Conservation (phyloP, 2,113 vertebrate genomes). For the Eidolon helvum region DNA sequence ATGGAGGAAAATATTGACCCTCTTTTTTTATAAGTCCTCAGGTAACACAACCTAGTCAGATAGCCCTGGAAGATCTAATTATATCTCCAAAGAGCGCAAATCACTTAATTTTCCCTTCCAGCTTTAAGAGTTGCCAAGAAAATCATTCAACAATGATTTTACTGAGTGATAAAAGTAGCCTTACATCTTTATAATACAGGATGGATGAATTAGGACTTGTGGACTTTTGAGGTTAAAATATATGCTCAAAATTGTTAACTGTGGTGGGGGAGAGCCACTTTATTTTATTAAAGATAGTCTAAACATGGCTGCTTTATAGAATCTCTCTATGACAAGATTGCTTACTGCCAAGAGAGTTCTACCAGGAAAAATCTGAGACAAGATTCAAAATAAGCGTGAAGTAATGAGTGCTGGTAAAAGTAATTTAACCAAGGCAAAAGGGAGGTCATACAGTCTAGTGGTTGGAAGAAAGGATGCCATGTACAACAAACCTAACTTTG, state of each 20-base stretch:
- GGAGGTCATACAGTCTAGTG: neutral
- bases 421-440: neutral
- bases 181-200: constrained; percentile 72
- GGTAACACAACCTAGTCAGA: constrained; percentile 76
- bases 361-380: constrained; percentile 61
- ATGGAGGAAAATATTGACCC: constrained; percentile 74
- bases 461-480: neutral
- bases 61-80: constrained; percentile 78
- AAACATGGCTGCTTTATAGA: constrained; percentile 70
- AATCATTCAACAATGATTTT: constrained; percentile 76
- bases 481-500: neutral
- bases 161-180: constrained; percentile 75
- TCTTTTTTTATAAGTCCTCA: neutral
- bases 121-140: constrained; percentile 78
- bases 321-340: constrained; percentile 70
- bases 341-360: constrained; percentile 67
- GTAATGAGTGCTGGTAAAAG: constrained; percentile 29
- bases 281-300: constrained; percentile 79
- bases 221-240: constrained; percentile 45
- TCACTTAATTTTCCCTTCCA: constrained; percentile 52
- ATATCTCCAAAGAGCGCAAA: constrained; percentile 76
- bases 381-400: constrained; percentile 58
- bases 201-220: constrained; percentile 14
- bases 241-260: constrained; percentile 24
- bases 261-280: constrained; percentile 25